Base-by-base conservation (phyloP, 2,888 invertebrate genomes). In the Elmis aenea region DNA sequence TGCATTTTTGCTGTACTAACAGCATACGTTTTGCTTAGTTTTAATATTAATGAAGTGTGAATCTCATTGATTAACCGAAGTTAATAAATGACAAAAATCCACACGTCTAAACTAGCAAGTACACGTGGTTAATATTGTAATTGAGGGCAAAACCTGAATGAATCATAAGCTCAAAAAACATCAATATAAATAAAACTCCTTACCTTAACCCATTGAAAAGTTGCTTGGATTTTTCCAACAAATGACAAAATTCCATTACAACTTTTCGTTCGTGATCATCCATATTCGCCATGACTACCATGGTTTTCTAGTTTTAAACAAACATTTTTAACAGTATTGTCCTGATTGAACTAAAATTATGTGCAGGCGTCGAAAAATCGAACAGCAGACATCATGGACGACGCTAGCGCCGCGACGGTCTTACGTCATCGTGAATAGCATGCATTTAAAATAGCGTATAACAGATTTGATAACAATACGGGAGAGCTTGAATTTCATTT, bases 171-270 rank as follows among this genome's bases (percentile, higher is more conserved):
- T n/a, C 18, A 18, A 18, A 18, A 18, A 18, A 8, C 18, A 28
- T 24, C 27, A 24, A 31, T 9, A 20, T 10, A 14, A 18, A 28
- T 22, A 24, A 25, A 20, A 22, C 16, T 36, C 48, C 60, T 63
- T 68, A 90, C 91, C 92, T 81, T 58, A 96, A 75, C 50, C 94
- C 94, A 72, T 95, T 96, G 71, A 96, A 96, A 45, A 95, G 77
- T 70, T 95, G 94, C 71, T 94, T 95, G 18, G 94, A 93, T 71
- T 95, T 95, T 67, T 96, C 96, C 47, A 95, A 76, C 58, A 95
- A 76, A 71, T 95, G 93, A 69, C 91, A 91, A 71, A 96, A 96
- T 71, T 96, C 95, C 67, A 89, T 81, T 51, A 95, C 91, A 62
- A 94, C 81, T 77, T 90, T 90, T 62, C 89, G 75, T 71, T 90